Base-by-base conservation (phyloP, 2,888 invertebrate species). In the Athrips mouffetella region DNA sequence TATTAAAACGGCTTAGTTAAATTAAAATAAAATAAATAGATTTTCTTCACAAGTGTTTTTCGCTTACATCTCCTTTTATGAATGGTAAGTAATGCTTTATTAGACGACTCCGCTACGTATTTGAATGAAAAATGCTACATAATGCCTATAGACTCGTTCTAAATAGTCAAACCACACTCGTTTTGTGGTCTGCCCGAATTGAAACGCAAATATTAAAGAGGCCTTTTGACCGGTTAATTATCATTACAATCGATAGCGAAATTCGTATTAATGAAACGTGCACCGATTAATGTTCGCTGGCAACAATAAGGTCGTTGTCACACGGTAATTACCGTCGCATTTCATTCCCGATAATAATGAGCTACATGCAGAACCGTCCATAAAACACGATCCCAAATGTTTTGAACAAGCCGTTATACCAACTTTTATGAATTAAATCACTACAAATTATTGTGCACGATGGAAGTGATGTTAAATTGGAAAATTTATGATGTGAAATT, bases 281-380 rank as follows among this genome's bases (percentile, higher is more conserved):
- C 27, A 29, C 39, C 37, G 31, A 50, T 46, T 50, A 42, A 16
- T 35, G 27, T 30, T 10, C 42, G 49, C 47, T 47, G 25, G 29
- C 37, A 23, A 60, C 54, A 55, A 51, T 62, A 61, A 57, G 51
- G 55, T 58, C 56, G 64, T 63, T 65, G 62, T 71, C 63, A 66
- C 47, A 55, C 55, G 59, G 62, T 67, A 69, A 70, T 74, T 67
- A 68, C 67, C 67, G 66, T 54, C 48, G 54, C 55, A 58, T 63
- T 67, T 65, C 55, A 53, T 62, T 65, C 59, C 51, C 67, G 69
- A 70, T 75, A 65, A 53, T 67, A 65, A 61, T 60, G 58, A 61
- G 54, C 57, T 48, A 49, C 48, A 53, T 50, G 48, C 48, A 50
- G 49, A 51, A 53, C 54, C 52, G 54, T 58, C 48, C 53, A 51